Base-by-base conservation (phyloP, 2,113 vertebrate species). In the Caranx melampygus region DNA sequence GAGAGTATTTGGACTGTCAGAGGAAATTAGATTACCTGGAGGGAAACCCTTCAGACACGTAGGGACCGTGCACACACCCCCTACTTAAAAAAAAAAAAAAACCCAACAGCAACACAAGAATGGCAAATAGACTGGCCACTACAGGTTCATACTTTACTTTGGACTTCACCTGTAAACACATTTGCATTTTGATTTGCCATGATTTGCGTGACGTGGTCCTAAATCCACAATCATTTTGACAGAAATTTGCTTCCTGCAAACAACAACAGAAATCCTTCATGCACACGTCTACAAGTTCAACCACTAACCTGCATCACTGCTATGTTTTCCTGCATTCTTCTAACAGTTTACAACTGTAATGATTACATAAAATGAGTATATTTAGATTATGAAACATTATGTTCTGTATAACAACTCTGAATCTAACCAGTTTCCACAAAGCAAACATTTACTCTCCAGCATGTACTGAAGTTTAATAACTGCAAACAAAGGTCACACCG, bases 401-500 rank as follows among this genome's bases (percentile, higher is more conserved):
- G 6, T 65, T 21, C 51, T n/a, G 6, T 62, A 11, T 26, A 47
- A 15, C 45, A 18, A 42, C n/a, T 65, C 45, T n/a, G 20, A 55
- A 21, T 21, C 14, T 6, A 15, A 8, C 3, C 31, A 62, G 16
- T 34, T 65, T 67, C 33, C 15, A 58, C 18, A 13, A 20, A 42
- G 11, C 65, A 33, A 1, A 3, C 59, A 65, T 63, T 72, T 34
- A 62, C 42, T 51, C 26, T 33, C 20, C n/a, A 37, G 14, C 9
- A 67, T 55, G 58, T 18, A 51, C 10, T 51, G 34, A 13, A 26
- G 47, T 79, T 60, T 60, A 85, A 73, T 61, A 78, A 72, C 71
- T 7, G 21, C 37, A 83, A 73, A 76, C 67, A 87, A 85, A 85
- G 68, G 84, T 79, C 72, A 75, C 49, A 42, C 12, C 37, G 79